phyloP scores from a whole-genome alignment of 2,888 invertebrate genomes.

The Volucella inflata region DNA sequence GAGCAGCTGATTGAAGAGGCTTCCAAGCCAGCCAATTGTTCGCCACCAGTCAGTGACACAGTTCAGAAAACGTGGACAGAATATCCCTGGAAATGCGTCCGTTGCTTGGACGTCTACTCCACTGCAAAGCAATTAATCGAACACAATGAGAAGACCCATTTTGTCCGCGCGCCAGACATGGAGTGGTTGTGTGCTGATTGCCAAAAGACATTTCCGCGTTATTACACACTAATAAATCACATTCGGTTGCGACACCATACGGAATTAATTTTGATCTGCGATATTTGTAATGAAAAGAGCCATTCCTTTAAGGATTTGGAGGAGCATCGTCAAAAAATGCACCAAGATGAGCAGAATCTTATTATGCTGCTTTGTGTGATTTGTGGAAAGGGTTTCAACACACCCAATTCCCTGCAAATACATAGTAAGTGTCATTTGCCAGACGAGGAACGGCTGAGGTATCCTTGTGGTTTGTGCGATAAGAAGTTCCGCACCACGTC shows the following conservation, averaged over 20 bases:
- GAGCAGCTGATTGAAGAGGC: conserved; percentile 1
- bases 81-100: conserved; percentile 75
- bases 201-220: conserved; percentile 77
- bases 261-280: conserved; percentile 77
- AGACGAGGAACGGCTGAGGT: conserved; percentile 58
- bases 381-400: conserved; percentile 78
- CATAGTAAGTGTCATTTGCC: conserved; percentile 77
- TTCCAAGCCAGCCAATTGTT: neutral
- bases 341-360: conserved; percentile 36
- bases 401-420: conserved; percentile 70
- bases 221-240: conserved; percentile 79
- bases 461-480: conserved; percentile 71
- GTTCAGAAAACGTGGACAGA: conserved; percentile 65
- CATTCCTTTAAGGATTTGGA: conserved; percentile 66
- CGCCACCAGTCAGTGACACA: neutral
- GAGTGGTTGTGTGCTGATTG: conserved; percentile 79
- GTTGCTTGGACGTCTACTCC: conserved; percentile 41
- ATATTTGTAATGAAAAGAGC: conserved; percentile 76
- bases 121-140: conserved; percentile 33
- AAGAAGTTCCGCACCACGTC: conserved; percentile 76
- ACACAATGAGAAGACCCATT: conserved; percentile 60
- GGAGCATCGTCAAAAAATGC: conserved; percentile 73
- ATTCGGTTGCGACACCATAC: conserved; percentile 78
- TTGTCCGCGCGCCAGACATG: conserved; percentile 30
- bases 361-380: conserved; percentile 73